A percentile compares a stretch with the other conserved stretches of the same genome.
Conservation (phyloP, 2,797 vertebrate genomes). For the Oreortyx pictus region DNA sequence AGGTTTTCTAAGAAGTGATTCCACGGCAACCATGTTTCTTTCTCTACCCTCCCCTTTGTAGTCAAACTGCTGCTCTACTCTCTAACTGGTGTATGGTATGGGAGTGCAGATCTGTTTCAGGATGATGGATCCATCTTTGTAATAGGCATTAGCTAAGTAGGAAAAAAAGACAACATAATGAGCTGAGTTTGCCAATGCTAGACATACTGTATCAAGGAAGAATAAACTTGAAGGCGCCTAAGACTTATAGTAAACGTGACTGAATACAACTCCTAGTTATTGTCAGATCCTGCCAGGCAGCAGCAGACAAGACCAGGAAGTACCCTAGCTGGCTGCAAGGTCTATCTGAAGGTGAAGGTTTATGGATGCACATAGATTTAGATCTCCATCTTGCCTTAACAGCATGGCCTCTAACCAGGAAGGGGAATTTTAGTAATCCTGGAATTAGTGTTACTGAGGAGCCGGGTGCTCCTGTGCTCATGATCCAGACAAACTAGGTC, state of each 20-base stretch:
- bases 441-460: background rate
- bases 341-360: background rate
- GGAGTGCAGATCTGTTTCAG: background rate
- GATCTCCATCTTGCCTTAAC: background rate
- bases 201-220: background rate
- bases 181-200: background rate
- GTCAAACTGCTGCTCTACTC: background rate
- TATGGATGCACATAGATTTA: background rate
- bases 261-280: background rate
- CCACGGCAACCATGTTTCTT: background rate
- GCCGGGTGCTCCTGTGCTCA: background rate
- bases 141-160: background rate
- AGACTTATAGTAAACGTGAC: background rate
- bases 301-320: background rate
- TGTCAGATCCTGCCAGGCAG: background rate
- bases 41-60: background rate
- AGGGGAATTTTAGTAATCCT: background rate
- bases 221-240: background rate
- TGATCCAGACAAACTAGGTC: background rate
- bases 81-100: accelerated
- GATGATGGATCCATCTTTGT: background rate
- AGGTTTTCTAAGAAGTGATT: background rate
- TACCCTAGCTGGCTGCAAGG: background rate
- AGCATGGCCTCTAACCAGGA: background rate
- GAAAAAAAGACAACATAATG: background rate